Base-by-base conservation (phyloP, 2,888 invertebrate genomes). In the Julus scanicus region DNA sequence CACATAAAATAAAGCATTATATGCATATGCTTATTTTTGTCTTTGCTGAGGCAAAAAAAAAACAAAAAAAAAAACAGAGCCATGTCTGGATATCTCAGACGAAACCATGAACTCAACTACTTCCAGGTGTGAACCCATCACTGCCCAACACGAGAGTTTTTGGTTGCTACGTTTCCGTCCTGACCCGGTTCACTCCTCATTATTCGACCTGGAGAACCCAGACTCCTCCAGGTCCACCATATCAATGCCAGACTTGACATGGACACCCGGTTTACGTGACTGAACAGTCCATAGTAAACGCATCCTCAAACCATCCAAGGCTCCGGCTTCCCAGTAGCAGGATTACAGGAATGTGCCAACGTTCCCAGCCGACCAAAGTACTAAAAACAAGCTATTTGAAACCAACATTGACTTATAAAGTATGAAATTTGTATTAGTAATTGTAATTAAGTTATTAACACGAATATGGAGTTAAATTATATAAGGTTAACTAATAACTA, bases 161-260 rank as follows among this genome's bases (percentile, higher is more conserved):
- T 97, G 97, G 97, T 97, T 98, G 98, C 97, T 98, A 96, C 95
- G 97, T 97, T 96, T 97, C 97, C 96, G 96, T 95, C 98, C 98
- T 98, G 97, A 97, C 97, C 98, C 98, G 96, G 94, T 98, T 94
- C 97, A 96, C 96, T 96, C 95, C 97, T 97, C 97, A 95, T 98
- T 97, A 96, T 95, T 94, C 94, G 96, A 98, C 98, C 96, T 96
- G 96, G 95, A 94, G 93, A 92, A 94, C 94, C 93, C 92, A 92
- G 95, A 95, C 95, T 98, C 96, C 97, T 95, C 95, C 95, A 93
- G 94, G 94, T 94, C 94, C 94, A 94, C 97, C 97, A 98, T 97
- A 96, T 98, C 96, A 96, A 98, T 96, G 97, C 96, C 96, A 93
- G 95, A 97, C 97, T 97, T 98, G 97, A 97, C 94, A 94, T 94